Evolutionary conservation across 1,140 invertebrate genomes (phyloP).

Genomic region (Paralvinella palmiformis): DNA sequence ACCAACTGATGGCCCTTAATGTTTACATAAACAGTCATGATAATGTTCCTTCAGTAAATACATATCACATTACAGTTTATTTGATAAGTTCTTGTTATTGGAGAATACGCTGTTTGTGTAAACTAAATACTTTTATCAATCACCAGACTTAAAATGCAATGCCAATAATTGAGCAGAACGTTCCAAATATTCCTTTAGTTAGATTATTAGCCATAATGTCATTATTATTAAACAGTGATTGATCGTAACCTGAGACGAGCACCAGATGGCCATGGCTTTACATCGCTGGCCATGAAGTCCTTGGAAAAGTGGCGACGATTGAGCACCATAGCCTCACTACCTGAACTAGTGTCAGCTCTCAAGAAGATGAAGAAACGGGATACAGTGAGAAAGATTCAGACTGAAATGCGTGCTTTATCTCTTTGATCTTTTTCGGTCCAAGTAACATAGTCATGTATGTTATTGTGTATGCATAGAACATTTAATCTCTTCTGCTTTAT

Average conservation of each 20-base stretch:
- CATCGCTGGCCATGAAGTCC: conserved; percentile 23
- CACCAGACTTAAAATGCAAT: background rate
- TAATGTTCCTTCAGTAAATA: too few relatives aligned
- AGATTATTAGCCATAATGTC: background rate
- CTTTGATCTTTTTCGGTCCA: too few relatives aligned
- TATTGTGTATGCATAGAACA: too few relatives aligned
- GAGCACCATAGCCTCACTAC: conserved; percentile 25
- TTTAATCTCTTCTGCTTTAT: too few relatives aligned
- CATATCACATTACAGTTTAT: too few relatives aligned
- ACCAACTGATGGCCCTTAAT: too few relatives aligned
- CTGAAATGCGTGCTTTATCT: too few relatives aligned
- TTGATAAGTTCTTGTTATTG: background rate
- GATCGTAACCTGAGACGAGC: conserved; percentile 21
- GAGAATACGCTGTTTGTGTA: background rate
- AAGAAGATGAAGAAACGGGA: conserved; percentile 24
- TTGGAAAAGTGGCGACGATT: conserved; percentile 32
- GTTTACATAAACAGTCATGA: too few relatives aligned
- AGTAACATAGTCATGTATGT: too few relatives aligned
- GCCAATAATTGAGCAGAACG: background rate
- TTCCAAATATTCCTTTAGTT: background rate
- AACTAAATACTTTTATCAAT: background rate
- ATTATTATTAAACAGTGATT: conserved; percentile 22
- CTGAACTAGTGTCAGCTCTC: conserved; percentile 23
- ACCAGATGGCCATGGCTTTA: conserved; percentile 11
- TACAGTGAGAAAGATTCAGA: conserved; percentile 25